Percentiles rank a stretch among this genome's conserved stretches.
phyloP scores from a whole-genome alignment of 2,113 vertebrate species.

The Bufo bufo region DNA sequence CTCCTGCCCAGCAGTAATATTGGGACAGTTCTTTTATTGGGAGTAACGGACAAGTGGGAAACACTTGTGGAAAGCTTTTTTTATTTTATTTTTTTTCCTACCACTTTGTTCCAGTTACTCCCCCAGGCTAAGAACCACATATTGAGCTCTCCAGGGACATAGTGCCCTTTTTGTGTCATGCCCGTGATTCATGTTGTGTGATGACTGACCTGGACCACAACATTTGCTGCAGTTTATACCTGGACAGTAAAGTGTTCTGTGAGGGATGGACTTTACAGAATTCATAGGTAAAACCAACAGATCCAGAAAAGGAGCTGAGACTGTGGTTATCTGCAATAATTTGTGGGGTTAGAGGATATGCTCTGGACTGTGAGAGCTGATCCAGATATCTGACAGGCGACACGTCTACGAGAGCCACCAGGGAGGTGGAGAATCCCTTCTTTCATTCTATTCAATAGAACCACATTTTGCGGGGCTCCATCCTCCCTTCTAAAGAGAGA shows the following conservation, averaged over 20 bases:
- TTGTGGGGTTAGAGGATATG: not conserved
- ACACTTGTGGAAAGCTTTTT: not conserved
- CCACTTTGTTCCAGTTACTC: slow-evolving; percentile 7
- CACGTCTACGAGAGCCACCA: not conserved
- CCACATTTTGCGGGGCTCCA: not conserved
- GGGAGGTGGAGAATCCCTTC: not conserved
- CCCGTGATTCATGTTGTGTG: slow-evolving; percentile 12
- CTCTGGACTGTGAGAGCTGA: slow-evolving; percentile 5
- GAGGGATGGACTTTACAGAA: not conserved
- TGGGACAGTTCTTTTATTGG: not conserved
- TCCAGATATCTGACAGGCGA: not conserved
- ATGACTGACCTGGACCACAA: not conserved
- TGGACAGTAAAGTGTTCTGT: not conserved
- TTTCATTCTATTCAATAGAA: not conserved
- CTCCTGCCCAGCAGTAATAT: slow-evolving; percentile 38
- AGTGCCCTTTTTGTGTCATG: slow-evolving; percentile 6
- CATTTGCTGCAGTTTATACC: slow-evolving; percentile 1
- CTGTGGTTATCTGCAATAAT: slow-evolving; percentile 34
- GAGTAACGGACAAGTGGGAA: not conserved
- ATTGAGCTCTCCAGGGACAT: slow-evolving; percentile 8
- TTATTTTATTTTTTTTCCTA: not conserved
- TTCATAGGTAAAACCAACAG: not conserved
- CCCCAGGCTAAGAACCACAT: not conserved
- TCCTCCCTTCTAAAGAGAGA: not conserved
- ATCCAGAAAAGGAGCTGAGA: not conserved